Evolutionary conservation across 2,113 vertebrate genomes (phyloP), one percentile per base, ranked within the genome.

Genomic region (Rhinolophus ferrumequinum): DNA sequence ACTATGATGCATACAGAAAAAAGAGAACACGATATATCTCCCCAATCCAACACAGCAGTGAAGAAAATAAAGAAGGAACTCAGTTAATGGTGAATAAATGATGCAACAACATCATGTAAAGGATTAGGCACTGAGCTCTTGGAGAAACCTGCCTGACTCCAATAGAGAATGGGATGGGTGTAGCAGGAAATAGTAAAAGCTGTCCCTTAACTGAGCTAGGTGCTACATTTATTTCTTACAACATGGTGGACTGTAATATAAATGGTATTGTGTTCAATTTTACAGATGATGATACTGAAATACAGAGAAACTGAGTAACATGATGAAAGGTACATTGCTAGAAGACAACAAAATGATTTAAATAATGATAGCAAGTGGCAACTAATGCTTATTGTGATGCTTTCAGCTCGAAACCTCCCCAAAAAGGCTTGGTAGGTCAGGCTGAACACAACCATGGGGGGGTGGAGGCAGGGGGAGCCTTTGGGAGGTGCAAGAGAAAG

Each of bases 171-270:
- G n/a, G 8, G 30, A 87, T 1, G 8, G 6, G 8, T 21, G 54
- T 19, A 76, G 35, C 16, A 60, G 30, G 30, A 85, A 58, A 92
- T 0, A 41, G 41, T 26, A n/a, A 35, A 90, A 90, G 35, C 2
- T 73, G 92, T 33, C 47, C 41, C 62, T 90, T 77, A 52, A 92
- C 33, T 69, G 35, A 73, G 26, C n/a, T 38, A 50, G 35, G 62
- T 18, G 44, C 33, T 72, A 64, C 13, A 52, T 66, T 83, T 13
- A 82, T 81, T 95, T 96, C 95, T 86, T 58, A 85, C 11, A 79
- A 60, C 35, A 69, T 12, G 56, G 69, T 19, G n/a, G 21, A 73
- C 26, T 85, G 26, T 4, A 88, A 91, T 16, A 56, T 72, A 93
- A 88, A 88, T 21, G n/a, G 24, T 35, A 52, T 1, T 70, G 38